Base-by-base conservation (phyloP, 2,113 vertebrate genomes). In the Bujurquina vittata region DNA sequence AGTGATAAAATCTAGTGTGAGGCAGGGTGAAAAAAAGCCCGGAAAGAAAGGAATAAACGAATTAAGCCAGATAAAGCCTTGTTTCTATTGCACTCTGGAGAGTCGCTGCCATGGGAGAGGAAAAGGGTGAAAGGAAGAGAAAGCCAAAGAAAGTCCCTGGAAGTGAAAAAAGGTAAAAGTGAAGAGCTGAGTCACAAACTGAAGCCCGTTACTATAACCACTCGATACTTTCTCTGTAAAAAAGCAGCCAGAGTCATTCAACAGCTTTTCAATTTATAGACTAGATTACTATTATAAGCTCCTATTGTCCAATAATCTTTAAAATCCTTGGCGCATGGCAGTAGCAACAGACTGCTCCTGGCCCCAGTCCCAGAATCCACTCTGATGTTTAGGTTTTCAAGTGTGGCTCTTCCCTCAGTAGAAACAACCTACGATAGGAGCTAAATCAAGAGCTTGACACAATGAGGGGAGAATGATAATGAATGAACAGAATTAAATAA, bases 41-140 rank as follows among this genome's bases (percentile, higher is more conserved):
- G 29, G 85, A 87, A 87, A 91, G 81, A 85, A 73, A 86, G 80
- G 88, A 91, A 92, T 88, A 90, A 89, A 91, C 55, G 2, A 91
- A 93, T 94, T 88, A 91, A 85, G 83, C 77, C 83, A 56, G 79
- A 91, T 94, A 93, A 92, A 93, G 87, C 78, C 60, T 77, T 61
- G 85, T 82, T 89, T 84, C 87, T 75, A 87, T 85, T 86, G 90
- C 77, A 84, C 90, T 88, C 88, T 75, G 43, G 89, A 92, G 91
- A 90, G 84, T 58, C 23, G 49, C 37, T 76, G 79, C 79, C 61
- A 85, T 58, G 69, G 78, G 3, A 37, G 85, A 52, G 58, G 55
- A 65, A 67, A 57, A 79, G 31, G 46, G 18, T 67, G 29, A 72
- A 78, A 59, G 55, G 60, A 72, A 63, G 54, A 56, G 57, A 82